These are phyloP conservation scores for Cremastinae sp. DNA, from an alignment of 2,888 invertebrate genomes.

Conservation along the genomic window DNA sequence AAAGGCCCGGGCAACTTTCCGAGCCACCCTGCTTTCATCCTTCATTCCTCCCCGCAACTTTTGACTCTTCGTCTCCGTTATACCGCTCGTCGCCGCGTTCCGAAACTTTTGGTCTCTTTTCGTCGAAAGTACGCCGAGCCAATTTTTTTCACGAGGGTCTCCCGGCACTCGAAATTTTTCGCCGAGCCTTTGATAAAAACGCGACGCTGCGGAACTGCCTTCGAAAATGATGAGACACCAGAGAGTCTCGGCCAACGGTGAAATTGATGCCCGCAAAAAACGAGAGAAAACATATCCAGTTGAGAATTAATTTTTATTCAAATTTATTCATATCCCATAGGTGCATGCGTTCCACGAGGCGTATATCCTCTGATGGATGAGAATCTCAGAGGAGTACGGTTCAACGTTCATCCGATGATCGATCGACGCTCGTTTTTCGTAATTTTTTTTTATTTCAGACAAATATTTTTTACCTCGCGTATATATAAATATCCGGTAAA, in stretches of 20 bases:
- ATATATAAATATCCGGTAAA: too few species aligned
- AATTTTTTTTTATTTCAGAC: too few species aligned
- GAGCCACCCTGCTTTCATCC: constrained; percentile 19
- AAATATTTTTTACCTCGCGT: too few species aligned
- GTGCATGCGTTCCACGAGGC: background rate
- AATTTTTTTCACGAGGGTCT: too few species aligned
- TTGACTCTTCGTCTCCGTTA: constrained; percentile 5
- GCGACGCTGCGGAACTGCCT: too few species aligned
- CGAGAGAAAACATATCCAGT: constrained; percentile 6
- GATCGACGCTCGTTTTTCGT: too few species aligned
- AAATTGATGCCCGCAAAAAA: too few species aligned
- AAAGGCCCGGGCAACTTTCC: background rate
- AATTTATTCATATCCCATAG: constrained; percentile 39
- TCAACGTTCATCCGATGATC: too few species aligned
- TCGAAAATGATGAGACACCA: too few species aligned
- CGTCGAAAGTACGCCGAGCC: background rate
- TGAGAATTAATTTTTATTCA: constrained; percentile 42
- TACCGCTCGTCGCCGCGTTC: background rate
- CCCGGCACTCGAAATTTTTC: too few species aligned
- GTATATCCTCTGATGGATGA: constrained; percentile 9
- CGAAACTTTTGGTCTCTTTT: constrained; percentile 39
- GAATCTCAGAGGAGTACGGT: background rate
- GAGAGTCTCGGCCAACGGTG: background rate
- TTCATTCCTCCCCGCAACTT: constrained; percentile 33
- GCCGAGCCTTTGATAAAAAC: too few species aligned